Evolutionary conservation across 1,140 invertebrate species (phyloP).

Genomic region (Papilio aristodemus): DNA sequence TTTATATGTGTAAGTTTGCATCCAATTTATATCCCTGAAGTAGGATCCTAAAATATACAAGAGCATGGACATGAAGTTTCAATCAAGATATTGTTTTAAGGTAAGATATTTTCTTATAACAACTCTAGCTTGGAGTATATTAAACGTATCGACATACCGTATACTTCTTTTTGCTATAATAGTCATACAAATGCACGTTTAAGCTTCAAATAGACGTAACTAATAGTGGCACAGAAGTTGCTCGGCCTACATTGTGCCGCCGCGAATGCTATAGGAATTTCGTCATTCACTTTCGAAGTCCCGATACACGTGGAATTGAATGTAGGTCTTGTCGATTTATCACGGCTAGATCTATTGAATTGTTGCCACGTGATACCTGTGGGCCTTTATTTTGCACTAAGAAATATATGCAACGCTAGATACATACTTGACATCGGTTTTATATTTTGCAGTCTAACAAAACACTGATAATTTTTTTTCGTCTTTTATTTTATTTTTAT

Average conservation of each 20-base stretch:
- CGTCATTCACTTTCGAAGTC: conserved; percentile 24
- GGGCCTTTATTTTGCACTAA: too few relatives aligned
- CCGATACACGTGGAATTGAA: conserved; percentile 19
- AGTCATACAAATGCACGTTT: not conserved
- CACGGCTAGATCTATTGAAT: conserved; percentile 1
- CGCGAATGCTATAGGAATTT: conserved; percentile 22
- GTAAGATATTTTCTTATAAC: not conserved
- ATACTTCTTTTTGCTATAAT: not conserved
- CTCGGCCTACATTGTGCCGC: conserved; percentile 20
- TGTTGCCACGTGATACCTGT: conserved; percentile 10
- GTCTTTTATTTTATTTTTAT: too few relatives aligned
- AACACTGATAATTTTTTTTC: too few relatives aligned
- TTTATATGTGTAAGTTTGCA: too few relatives aligned
- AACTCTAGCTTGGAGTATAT: not conserved
- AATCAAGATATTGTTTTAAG: conserved; percentile 10
- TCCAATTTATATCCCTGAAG: not conserved
- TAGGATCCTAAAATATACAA: not conserved
- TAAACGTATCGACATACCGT: not conserved
- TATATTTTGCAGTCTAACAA: not conserved
- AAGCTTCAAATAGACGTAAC: not conserved
- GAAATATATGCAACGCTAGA: not conserved
- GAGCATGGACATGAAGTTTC: not conserved
- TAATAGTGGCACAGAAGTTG: not conserved
- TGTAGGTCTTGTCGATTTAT: conserved; percentile 22
- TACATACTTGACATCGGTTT: not conserved